A percentile compares a stretch with the other conserved stretches of the same genome.
Evolutionary conservation across 2,888 invertebrate species (phyloP).

Genomic region (Aelia acuminata): DNA sequence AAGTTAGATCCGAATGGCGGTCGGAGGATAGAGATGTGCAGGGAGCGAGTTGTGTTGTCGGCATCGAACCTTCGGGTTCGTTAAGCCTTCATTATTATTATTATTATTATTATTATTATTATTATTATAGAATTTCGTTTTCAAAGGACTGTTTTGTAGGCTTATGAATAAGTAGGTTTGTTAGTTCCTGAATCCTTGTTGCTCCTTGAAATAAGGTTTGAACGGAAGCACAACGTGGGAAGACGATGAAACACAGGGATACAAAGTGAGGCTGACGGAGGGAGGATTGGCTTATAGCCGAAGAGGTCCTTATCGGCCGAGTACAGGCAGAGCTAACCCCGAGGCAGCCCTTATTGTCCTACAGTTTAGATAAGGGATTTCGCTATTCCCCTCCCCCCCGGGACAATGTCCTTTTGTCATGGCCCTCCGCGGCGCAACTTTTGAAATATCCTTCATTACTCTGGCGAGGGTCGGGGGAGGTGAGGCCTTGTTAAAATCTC

Average conservation of each 20-base stretch:
- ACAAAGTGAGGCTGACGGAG: not conserved
- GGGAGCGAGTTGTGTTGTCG: too few relatives aligned
- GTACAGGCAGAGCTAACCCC: conserved; percentile 39
- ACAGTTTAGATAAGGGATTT: conserved; percentile 48
- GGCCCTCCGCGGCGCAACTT: not conserved
- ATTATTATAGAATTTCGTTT: too few relatives aligned
- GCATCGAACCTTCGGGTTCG: too few relatives aligned
- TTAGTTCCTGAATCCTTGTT: not conserved
- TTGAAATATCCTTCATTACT: conserved; percentile 34
- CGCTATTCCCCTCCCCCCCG: conserved; percentile 2
- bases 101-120: too few relatives aligned
- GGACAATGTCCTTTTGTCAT: conserved; percentile 47
- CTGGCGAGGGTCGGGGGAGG: too few relatives aligned
- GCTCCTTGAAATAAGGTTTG: not conserved
- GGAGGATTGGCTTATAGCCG: conserved; percentile 36
- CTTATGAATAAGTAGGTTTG: not conserved
- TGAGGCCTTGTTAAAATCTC: not conserved
- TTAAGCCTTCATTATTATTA: too few relatives aligned
- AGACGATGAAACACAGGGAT: conserved; percentile 4
- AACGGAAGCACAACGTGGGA: not conserved
- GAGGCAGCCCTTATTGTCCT: conserved; percentile 27
- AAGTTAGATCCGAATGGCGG: too few relatives aligned
- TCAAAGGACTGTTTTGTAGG: too few relatives aligned
- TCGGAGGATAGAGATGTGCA: too few relatives aligned
- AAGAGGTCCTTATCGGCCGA: not conserved